A percentile compares a stretch with the other conserved stretches of the same genome.
Evolutionary conservation across 2,888 invertebrate species (phyloP).

Genomic region (Formica aserva): DNA sequence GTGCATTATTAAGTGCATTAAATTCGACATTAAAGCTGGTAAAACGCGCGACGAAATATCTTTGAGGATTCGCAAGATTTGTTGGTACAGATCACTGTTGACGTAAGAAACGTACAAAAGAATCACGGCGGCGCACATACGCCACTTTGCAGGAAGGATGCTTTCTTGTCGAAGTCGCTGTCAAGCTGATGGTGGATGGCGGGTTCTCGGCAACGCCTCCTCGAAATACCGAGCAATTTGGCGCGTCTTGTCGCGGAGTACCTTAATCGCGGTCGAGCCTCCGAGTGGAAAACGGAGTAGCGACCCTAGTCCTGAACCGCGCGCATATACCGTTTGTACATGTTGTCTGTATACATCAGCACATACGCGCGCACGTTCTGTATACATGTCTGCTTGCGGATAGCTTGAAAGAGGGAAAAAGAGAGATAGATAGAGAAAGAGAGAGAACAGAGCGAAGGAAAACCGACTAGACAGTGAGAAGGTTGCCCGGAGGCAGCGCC

Average conservation of each 20-base stretch:
- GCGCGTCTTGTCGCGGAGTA: conserved; percentile 65
- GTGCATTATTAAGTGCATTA: neutral
- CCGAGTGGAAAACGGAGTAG: conserved; percentile 64
- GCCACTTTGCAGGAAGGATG: neutral
- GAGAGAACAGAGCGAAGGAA: conserved; percentile 51
- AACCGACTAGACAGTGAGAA: conserved; percentile 58
- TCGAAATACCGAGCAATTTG: conserved; percentile 71
- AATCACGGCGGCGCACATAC: conserved; percentile 9
- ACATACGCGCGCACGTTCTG: neutral
- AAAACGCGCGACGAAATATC: neutral
- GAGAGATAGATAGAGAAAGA: conserved; percentile 53
- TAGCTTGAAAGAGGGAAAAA: conserved; percentile 18
- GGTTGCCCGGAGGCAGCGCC: conserved; percentile 62
- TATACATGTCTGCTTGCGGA: conserved; percentile 33
- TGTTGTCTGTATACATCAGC: conserved; percentile 25
- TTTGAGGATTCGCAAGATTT: neutral
- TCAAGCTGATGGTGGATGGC: conserved; percentile 9
- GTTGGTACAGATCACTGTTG: neutral
- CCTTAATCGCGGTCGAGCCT: conserved; percentile 68
- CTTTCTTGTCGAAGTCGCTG: conserved; percentile 32
- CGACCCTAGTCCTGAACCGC: conserved; percentile 19
- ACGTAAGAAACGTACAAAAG: neutral
- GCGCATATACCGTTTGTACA: conserved; percentile 48
- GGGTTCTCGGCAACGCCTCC: conserved; percentile 47
- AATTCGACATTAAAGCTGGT: neutral